Evolutionary conservation across 1,140 invertebrate genomes (phyloP), one percentile per base, ranked within the genome.

Genomic region (Acromyrmex heyeri): DNA sequence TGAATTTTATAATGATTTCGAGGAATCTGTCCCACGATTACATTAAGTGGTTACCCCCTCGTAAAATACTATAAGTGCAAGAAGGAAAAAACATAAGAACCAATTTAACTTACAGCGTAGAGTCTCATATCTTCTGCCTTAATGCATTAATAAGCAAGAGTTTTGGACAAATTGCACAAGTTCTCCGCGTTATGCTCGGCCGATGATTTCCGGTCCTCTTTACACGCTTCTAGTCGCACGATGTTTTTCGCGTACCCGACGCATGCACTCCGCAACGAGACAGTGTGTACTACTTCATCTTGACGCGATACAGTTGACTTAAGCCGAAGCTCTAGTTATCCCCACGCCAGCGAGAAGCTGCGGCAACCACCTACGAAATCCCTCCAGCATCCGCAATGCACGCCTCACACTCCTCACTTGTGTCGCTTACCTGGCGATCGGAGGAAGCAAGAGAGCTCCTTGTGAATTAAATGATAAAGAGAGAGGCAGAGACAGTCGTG

Each of bases 291-390:
- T 94, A 93, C 92, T 93, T 93, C 89, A 92, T 82, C 87, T 89
- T 88, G 89, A 88, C 77, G 89, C 91, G 92, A 94, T 94, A 90
- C 93, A 94, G 91, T 94, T 94, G 92, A 94, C 94, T 94, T 94
- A 90, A 93, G 90, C 91, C 90, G 87, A 93, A 93, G 94, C 93
- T 94, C 93, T 90, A 93, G 94, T 94, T 94, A 94, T 93, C 94
- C 93, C 93, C 93, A 93, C 93, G 87, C 91, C 64, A 34, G n/a
- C 48, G 53, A 83, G 62, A 75, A 73, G 83, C 30, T 57, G 77
- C 72, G 77, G 82, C 76, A 75, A 72, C 75, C 83, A 55, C 83
- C 77, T 81, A 86, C 85, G 81, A 86, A 72, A 88, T 89, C 69
- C 82, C 61, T 86, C 57, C 82, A 88, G 73, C 61, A 88, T 88